Percentiles rank a stretch among this genome's conserved stretches.
Evolutionary conservation across 2,797 vertebrate genomes (phyloP).

Genomic region (Pipistrellus pipistrellus): DNA sequence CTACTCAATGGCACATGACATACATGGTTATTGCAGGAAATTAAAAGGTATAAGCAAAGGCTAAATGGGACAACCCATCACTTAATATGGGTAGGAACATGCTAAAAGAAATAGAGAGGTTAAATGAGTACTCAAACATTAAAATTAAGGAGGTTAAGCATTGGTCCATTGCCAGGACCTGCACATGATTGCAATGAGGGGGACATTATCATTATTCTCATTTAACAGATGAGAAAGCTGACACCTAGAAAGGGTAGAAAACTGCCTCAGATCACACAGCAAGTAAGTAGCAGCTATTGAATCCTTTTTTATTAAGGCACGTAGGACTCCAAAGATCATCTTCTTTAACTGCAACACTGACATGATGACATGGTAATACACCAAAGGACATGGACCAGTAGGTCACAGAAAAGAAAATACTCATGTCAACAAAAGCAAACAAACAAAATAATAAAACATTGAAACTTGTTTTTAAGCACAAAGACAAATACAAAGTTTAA

Average conservation of each 20-base stretch:
- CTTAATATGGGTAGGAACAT: neutral
- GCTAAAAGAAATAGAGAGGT: neutral
- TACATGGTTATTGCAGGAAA: neutral
- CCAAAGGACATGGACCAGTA: neutral
- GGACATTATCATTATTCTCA: neutral
- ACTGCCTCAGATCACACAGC: neutral
- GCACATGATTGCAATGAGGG: fast-evolving
- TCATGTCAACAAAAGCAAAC: neutral
- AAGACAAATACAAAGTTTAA: neutral
- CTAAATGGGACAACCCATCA: neutral
- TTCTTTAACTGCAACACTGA: conserved; percentile 7
- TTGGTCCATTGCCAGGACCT: neutral
- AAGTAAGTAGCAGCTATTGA: neutral
- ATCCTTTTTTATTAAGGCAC: conserved; percentile 1
- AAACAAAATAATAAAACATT: conserved; percentile 2
- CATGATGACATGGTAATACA: neutral
- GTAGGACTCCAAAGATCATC: neutral
- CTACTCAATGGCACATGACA: neutral
- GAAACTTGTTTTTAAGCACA: neutral
- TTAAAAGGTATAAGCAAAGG: conserved; percentile 23
- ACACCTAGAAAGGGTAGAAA: neutral
- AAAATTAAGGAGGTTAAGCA: neutral
- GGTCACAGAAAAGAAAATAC: neutral
- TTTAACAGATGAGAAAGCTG: neutral
- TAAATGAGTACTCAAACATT: neutral